Conservation (phyloP, 2,113 vertebrate species). For the Ophthalmolycus amberensis region DNA sequence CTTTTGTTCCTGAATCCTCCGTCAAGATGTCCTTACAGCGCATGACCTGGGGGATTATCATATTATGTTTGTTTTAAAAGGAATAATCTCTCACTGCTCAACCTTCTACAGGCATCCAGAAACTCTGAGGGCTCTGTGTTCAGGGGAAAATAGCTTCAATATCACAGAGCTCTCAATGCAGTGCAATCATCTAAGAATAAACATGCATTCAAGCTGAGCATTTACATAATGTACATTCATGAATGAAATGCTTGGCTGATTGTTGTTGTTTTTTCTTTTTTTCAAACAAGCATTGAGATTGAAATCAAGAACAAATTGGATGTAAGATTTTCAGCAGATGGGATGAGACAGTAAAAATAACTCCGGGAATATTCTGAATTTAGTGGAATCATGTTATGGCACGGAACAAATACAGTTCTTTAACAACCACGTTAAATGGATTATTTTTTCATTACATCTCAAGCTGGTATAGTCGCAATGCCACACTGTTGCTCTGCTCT, state of each 20-base stretch:
- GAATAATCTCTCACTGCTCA: constrained; percentile 56
- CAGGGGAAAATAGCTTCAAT: constrained; percentile 46
- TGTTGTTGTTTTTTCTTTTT: constrained; percentile 9
- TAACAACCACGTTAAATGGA: constrained; percentile 41
- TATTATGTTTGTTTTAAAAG: constrained; percentile 70
- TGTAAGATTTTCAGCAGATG: constrained; percentile 52
- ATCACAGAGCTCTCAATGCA: constrained; percentile 40
- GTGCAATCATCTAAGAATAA: constrained; percentile 63
- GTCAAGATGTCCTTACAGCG: constrained; percentile 50
- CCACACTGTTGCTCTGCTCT: constrained; percentile 41
- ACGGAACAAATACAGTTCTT: constrained; percentile 21
- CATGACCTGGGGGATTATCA: constrained; percentile 64
- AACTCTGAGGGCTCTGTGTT: constrained; percentile 47
- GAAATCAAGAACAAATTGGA: constrained; percentile 65
- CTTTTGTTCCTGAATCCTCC: constrained; percentile 43
- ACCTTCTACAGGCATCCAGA: constrained; percentile 46
- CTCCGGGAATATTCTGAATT: constrained; percentile 40
- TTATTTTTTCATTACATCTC: constrained; percentile 43
- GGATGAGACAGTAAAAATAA: constrained; percentile 44
- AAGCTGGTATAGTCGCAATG: constrained; percentile 29
- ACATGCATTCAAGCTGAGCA: constrained; percentile 34
- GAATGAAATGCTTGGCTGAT: constrained; percentile 58
- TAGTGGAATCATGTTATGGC: constrained; percentile 28
- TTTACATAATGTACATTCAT: constrained; percentile 68
- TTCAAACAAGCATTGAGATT: constrained; percentile 37